These are phyloP conservation scores for Sebastes nivosus DNA, from an alignment of 2,797 vertebrate genomes.

Conservation along the genomic window DNA sequence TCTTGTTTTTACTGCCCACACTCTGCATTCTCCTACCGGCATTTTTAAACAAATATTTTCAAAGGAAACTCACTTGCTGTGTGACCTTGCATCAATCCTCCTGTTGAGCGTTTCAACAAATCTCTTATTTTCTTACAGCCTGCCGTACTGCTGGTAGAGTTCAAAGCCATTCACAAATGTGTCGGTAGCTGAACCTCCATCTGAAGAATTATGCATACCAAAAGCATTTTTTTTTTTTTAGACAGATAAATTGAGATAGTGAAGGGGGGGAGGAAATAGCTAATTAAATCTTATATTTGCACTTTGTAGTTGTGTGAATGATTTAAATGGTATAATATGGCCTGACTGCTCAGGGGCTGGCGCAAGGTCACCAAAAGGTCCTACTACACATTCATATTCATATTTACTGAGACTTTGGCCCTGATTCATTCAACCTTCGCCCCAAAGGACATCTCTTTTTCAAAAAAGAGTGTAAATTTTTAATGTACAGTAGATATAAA, in stretches of 20 bases:
- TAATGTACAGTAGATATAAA: slow-evolving; percentile 24
- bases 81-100: slow-evolving; percentile 50
- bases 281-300: slow-evolving; percentile 4
- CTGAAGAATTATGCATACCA: not conserved
- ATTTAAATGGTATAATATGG: slow-evolving; percentile 5
- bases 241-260: not conserved
- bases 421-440: slow-evolving; percentile 13
- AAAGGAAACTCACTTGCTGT: slow-evolving; percentile 26
- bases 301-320: not conserved
- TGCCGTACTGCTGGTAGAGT: not conserved
- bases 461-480: slow-evolving; percentile 7
- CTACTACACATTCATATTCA: slow-evolving; percentile 15
- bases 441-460: slow-evolving; percentile 14
- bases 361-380: slow-evolving; percentile 21
- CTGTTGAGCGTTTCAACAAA: slow-evolving; percentile 37
- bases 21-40: slow-evolving; percentile 31
- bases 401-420: slow-evolving; percentile 10
- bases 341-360: not conserved
- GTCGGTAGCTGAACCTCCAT: slow-evolving; percentile 10
- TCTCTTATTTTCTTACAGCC: slow-evolving; percentile 13
- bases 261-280: not conserved
- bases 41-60: slow-evolving; percentile 38
- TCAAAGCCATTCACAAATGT: slow-evolving; percentile 51
- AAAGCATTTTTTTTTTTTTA: not conserved
- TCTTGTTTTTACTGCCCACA: slow-evolving; percentile 21